Base-by-base conservation (phyloP, 1,140 invertebrate species). In the Panulirus ornatus region DNA sequence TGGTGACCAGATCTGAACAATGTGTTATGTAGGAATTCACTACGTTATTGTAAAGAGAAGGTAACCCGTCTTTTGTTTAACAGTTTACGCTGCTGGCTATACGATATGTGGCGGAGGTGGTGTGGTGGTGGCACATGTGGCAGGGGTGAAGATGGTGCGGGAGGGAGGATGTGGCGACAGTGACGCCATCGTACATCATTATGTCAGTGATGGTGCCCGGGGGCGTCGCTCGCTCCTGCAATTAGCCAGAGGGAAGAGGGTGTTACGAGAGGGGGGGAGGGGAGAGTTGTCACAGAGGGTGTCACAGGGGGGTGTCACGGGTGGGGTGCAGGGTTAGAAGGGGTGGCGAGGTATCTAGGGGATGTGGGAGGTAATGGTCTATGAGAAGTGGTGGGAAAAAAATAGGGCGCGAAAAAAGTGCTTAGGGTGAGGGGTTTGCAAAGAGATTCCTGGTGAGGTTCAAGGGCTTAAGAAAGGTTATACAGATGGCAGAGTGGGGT, bases 141-240 rank as follows among this genome's bases (percentile, higher is more conserved):
- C 11, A 36, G 27, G 16, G 27, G 66, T 71, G 66, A 22, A 71
- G 34, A 34, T 36, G 34, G 71, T 38, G 9, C 5, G 34, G 71
- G 27, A 5, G 71, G 71, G 44, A n/a, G 36, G 58, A 81, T 81
- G 78, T 81, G 78, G 78, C 30, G 78, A 81, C 78, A 81, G 47
- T 81, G 14, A 51, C 22, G 47, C 27, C 54, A 36, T 27, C 30
- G 58, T 81, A 36, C 78, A 58, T 81, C 78, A 81, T 51, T 51
- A 19, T 81, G 47, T 58, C 78, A 81, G 19, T 38, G 70, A 38
- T 38, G 42, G 47, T n/a, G 38, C 73, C 38, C 34, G 73, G 47
- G 30, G 78, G 34, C 42, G 27, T 22, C 47, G 36, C 78, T 5
- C 47, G 30, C 78, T 36, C 54, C 78, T 81, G 78, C 78, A 81